Conservation (phyloP, 1,140 invertebrate genomes). For the Belonocnema kinseyi region DNA sequence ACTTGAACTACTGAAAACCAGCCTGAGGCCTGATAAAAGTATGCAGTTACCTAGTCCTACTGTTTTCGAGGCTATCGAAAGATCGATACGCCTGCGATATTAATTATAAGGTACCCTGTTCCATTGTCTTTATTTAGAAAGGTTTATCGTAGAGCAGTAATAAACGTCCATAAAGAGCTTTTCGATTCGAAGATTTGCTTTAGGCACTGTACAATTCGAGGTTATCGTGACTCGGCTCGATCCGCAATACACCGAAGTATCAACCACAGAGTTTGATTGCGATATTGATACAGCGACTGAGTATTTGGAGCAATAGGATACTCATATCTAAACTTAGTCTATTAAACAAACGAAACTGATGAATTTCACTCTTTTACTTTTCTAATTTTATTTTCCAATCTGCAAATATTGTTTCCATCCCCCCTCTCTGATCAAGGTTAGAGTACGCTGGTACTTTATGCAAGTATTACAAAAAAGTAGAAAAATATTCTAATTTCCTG, state of each 20-base stretch:
- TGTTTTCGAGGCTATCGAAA: constrained; percentile 9
- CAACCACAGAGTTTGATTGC: constrained; percentile 23
- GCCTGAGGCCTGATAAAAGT: no score
- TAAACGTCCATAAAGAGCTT: constrained; percentile 56
- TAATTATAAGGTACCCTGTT: neutral
- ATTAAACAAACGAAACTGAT: neutral
- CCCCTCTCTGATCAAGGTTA: no score
- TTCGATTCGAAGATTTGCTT: constrained; percentile 61
- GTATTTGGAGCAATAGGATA: constrained; percentile 58
- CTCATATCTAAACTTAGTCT: neutral
- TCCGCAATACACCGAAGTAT: constrained; percentile 43
- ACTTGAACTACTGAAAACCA: no score
- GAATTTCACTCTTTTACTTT: neutral
- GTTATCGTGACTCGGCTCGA: constrained; percentile 62
- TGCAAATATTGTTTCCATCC: no score
- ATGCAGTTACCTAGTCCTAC: neutral
- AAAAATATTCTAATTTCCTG: no score
- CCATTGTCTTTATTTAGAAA: constrained; percentile 11
- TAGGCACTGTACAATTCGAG: constrained; percentile 60
- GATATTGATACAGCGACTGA: constrained; percentile 30
- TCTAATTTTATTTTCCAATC: no score
- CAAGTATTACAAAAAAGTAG: no score
- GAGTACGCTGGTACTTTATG: no score
- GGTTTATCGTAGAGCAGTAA: constrained; percentile 49
- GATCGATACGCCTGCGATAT: neutral